A percentile compares a stretch with the other conserved stretches of the same genome.
phyloP scores from a whole-genome alignment of 2,113 vertebrate species.

The Rana temporaria region DNA sequence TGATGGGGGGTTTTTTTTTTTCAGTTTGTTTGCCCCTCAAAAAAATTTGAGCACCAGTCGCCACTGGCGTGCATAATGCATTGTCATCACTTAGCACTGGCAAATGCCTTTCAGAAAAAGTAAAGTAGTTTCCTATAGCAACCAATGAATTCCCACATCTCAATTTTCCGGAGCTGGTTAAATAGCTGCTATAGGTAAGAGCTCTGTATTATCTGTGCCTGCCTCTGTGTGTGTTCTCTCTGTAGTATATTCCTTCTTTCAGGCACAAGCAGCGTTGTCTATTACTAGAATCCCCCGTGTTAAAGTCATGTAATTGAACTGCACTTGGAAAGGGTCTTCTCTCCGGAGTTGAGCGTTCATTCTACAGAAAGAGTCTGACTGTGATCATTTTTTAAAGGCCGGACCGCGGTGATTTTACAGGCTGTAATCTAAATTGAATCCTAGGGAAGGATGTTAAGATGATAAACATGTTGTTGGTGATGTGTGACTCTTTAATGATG shows the following conservation, averaged over 20 bases:
- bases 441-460: conserved; percentile 73
- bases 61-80: too few species aligned
- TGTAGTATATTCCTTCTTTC: background rate
- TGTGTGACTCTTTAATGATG: conserved; percentile 79
- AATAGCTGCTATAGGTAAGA: too few species aligned
- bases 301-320: conserved; percentile 1
- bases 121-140: too few species aligned
- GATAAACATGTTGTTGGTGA: conserved; percentile 78
- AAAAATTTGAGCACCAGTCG: too few species aligned
- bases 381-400: conserved; percentile 13
- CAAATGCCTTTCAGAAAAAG: too few species aligned
- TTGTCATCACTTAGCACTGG: too few species aligned
- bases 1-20: too few species aligned
- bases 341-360: conserved; percentile 27
- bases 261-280: background rate
- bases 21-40: too few species aligned
- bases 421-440: conserved; percentile 66
- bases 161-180: too few species aligned
- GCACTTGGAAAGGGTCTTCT: background rate
- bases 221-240: too few species aligned
- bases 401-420: conserved; percentile 57
- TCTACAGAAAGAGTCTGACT: conserved; percentile 56
- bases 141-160: too few species aligned
- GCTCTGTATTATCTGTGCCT: too few species aligned
- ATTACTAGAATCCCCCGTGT: background rate